Conservation (phyloP, 2,888 invertebrate species). For the Philopedon plagiatum region DNA sequence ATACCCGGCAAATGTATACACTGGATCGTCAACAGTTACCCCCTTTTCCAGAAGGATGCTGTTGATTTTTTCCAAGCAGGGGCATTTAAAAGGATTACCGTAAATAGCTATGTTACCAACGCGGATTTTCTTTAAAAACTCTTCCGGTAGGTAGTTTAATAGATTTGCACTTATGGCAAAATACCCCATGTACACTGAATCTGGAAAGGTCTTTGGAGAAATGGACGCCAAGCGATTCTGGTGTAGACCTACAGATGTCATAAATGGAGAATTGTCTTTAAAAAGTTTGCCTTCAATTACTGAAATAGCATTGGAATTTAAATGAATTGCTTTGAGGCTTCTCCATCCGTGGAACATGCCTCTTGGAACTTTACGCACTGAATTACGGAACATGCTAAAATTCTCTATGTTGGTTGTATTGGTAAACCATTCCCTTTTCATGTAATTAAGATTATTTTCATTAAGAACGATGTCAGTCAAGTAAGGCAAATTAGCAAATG, state of each 20-base stretch:
- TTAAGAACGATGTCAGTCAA: background rate
- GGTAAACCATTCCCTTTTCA: slow-evolving; percentile 3
- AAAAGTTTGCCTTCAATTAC: slow-evolving; percentile 1
- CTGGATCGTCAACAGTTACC: background rate
- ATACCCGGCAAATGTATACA: background rate
- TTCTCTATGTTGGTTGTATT: slow-evolving; percentile 9
- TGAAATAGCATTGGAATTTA: slow-evolving; percentile 4
- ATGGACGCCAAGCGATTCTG: background rate
- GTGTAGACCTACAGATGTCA: background rate
- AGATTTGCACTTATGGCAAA: background rate
- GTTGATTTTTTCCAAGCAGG: background rate
- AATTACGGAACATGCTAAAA: background rate
- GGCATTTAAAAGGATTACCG: slow-evolving; percentile 2
- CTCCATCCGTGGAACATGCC: slow-evolving; percentile 19
- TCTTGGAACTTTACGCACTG: background rate
- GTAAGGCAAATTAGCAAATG: slow-evolving; percentile 11
- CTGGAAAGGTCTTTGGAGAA: background rate
- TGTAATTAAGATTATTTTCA: background rate
- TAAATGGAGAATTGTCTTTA: background rate
- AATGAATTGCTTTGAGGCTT: background rate
- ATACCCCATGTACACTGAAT: background rate
- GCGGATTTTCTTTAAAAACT: background rate
- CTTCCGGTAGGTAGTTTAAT: background rate
- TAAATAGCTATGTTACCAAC: background rate
- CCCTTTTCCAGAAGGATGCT: background rate